Base-by-base conservation (phyloP, 2,888 invertebrate species). In the Stenotaenia linearis region DNA sequence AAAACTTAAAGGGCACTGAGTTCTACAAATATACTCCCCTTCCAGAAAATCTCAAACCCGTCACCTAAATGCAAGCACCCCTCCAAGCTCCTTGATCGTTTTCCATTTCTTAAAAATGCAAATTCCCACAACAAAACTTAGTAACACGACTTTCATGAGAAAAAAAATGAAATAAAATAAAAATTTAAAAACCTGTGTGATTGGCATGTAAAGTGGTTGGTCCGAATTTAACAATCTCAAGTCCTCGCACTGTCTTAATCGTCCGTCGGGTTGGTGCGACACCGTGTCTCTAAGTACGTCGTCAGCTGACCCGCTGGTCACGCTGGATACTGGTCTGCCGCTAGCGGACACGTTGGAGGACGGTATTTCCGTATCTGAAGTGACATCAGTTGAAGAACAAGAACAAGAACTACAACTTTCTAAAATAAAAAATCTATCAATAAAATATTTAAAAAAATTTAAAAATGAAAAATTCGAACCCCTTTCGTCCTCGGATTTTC, bases 141-240 rank as follows among this genome's bases (percentile, higher is more conserved):
- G n/a, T n/a, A n/a, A n/a, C 6, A 78, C 18, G 37, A 78, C 5
- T 50, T 23, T 7, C 78, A 25, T n/a, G n/a, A 78, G 37, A 23
- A 21, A 18, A 25, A 80, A 80, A 75, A 10, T 9, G 7, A n/a
- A 15, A 50, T 45, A 76, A 23, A 32, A 6, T 6, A 32, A 32
- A 32, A 45, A 45, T 7, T 7, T n/a, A 15, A 21, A 21, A 21
- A 88, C 88, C 86, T 90, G 90, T 0, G 95, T 95, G 23, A 92
- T 86, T 0, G 96, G 96, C 81, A 95, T 90, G 86, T 92, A 96
- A 78, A 95, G 88, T 50, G 89, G 89, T 82, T 93, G 92, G 2
- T 91, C 91, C 0, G 90, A 90, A 83, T 90, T 89, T 35, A 94
- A 86, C 77, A 95, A 87, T 81, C 89, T 90, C 79, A 92, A 85